Conservation (phyloP, 2,888 invertebrate genomes). For the Eristalis arbustorum region DNA sequence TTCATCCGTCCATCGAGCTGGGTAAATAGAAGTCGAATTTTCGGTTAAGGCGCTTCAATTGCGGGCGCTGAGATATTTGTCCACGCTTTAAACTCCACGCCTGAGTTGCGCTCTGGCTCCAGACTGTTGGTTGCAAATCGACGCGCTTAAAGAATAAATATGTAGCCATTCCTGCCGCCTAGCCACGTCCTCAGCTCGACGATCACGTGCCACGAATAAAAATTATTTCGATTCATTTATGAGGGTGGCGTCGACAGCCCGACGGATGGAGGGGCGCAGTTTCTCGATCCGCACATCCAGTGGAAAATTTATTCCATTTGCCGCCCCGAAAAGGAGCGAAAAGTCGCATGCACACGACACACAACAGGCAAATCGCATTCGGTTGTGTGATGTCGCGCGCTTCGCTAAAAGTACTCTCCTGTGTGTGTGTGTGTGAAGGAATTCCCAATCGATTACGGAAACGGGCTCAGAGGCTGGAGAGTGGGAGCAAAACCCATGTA, state of each 20-base stretch:
- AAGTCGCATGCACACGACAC: conserved; percentile 33
- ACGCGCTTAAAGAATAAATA: conserved; percentile 16
- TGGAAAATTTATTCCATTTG: conserved; percentile 61
- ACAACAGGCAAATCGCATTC: not conserved
- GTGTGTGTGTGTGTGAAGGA: conserved; percentile 52
- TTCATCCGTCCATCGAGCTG: not conserved
- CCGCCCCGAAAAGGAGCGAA: conserved; percentile 25
- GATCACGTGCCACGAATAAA: conserved; percentile 71
- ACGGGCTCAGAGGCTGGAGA: conserved; percentile 44
- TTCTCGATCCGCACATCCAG: conserved; percentile 11
- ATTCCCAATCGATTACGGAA: conserved; percentile 68
- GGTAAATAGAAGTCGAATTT: not conserved
- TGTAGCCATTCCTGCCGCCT: conserved; percentile 1
- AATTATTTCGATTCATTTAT: conserved; percentile 69
- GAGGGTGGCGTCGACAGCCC: conserved; percentile 16
- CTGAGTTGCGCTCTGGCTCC: not conserved
- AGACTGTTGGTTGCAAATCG: not conserved
- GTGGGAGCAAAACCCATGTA: conserved; percentile 57
- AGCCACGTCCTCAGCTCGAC: conserved; percentile 42
- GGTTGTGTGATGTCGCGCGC: conserved; percentile 53
- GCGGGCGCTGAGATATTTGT: not conserved
- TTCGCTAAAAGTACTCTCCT: conserved; percentile 27
- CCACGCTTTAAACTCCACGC: not conserved
- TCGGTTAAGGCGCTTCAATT: not conserved
- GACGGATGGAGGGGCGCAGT: conserved; percentile 17